A percentile compares a stretch with the other conserved stretches of the same genome.
Conservation (phyloP, 1,140 invertebrate genomes). For the Achroia grisella region DNA sequence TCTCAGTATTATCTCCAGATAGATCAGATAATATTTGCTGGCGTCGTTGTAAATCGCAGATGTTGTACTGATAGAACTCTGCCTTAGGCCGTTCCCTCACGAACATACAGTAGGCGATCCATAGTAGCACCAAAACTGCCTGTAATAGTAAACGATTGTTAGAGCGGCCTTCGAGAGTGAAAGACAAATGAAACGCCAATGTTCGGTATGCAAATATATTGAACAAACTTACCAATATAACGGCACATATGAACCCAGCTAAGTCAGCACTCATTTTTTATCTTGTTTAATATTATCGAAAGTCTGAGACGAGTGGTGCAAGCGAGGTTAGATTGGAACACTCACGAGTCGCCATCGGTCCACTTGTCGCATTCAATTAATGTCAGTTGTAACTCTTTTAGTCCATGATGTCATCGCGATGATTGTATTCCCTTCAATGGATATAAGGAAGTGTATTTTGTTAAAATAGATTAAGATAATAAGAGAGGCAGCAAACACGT, state of each 20-base stretch:
- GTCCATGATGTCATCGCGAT: slow-evolving; percentile 53
- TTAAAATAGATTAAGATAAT: too few relatives aligned
- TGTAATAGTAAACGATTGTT: slow-evolving; percentile 13
- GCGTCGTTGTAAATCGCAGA: slow-evolving; percentile 43
- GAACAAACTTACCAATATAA: slow-evolving; percentile 48
- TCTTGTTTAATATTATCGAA: slow-evolving; percentile 18
- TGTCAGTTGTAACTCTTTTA: slow-evolving; percentile 53
- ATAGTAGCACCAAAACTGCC: slow-evolving; percentile 40
- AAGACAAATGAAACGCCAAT: too few relatives aligned
- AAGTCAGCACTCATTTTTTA: slow-evolving; percentile 44
- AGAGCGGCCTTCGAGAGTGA: too few relatives aligned
- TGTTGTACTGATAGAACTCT: slow-evolving; percentile 43
- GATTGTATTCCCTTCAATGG: slow-evolving; percentile 36
- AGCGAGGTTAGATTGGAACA: slow-evolving; percentile 47
- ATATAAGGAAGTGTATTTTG: not conserved
- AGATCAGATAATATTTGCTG: slow-evolving; percentile 33
- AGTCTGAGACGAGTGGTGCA: slow-evolving; percentile 40
- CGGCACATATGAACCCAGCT: slow-evolving; percentile 46
- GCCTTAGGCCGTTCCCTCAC: slow-evolving; percentile 54
- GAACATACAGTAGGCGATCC: slow-evolving; percentile 64
- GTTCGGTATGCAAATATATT: too few relatives aligned
- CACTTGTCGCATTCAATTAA: slow-evolving; percentile 53
- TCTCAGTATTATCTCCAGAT: slow-evolving; percentile 22
- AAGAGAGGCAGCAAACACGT: not conserved
- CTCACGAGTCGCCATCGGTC: slow-evolving; percentile 30